Conservation (phyloP, 2,113 vertebrate genomes). For the Halcyon malimbica region DNA sequence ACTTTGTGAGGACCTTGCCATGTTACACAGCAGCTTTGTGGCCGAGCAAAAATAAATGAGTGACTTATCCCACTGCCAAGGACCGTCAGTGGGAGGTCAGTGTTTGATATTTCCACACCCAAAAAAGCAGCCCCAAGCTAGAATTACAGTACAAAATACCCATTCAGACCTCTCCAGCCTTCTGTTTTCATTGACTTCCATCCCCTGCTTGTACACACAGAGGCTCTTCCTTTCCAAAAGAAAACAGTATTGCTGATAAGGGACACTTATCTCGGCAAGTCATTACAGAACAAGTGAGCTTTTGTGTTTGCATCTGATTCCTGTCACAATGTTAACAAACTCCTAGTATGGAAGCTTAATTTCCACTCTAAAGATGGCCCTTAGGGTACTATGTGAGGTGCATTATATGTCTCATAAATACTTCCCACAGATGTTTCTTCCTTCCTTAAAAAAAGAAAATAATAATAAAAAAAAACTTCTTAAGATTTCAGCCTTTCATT, state of each 20-base stretch:
- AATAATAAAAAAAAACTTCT: background rate
- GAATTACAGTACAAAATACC: slow-evolving; percentile 55
- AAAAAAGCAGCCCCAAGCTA: slow-evolving; percentile 55
- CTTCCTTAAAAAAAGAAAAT: background rate
- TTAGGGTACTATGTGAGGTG: background rate
- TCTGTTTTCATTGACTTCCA: slow-evolving; percentile 57
- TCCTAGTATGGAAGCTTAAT: background rate
- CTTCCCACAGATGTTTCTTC: slow-evolving; percentile 2
- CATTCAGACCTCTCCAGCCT: slow-evolving; percentile 65
- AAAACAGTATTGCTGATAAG: slow-evolving; percentile 42
- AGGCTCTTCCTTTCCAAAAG: slow-evolving; percentile 36
- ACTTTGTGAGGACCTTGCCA: background rate
- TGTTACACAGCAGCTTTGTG: slow-evolving; percentile 63
- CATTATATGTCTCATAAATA: background rate
- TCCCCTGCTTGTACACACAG: slow-evolving; percentile 56
- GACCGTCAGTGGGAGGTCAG: slow-evolving; percentile 42
- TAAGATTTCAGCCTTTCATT: slow-evolving; percentile 11
- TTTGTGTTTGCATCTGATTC: slow-evolving; percentile 10
- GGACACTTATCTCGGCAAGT: slow-evolving; percentile 21
- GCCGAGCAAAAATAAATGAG: slow-evolving; percentile 40
- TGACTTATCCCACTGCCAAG: slow-evolving; percentile 56
- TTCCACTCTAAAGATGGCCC: slow-evolving; percentile 15
- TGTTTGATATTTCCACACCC: slow-evolving; percentile 69
- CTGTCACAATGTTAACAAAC: slow-evolving; percentile 16
- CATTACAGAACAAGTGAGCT: background rate